Percentiles rank a stretch among this genome's conserved stretches.
phyloP scores from a whole-genome alignment of 1,140 invertebrate species.

The Leptonema lineaticorne region DNA sequence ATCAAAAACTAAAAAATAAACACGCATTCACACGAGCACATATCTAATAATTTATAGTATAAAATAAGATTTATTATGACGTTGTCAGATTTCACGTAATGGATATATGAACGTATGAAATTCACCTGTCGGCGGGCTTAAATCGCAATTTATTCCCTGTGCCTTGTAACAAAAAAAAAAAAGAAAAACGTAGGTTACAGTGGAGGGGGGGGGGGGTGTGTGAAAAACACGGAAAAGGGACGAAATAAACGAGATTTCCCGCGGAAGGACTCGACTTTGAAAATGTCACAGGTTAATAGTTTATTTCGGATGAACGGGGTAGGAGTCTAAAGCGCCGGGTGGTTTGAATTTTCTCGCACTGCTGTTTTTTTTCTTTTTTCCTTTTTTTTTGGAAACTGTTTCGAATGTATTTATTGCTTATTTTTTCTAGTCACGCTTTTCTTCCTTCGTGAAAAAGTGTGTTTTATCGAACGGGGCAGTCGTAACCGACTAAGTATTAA shows the following conservation, averaged over 20 bases:
- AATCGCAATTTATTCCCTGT: not conserved
- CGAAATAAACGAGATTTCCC: conserved; percentile 16
- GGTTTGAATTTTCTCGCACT: too few relatives aligned
- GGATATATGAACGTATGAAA: not conserved
- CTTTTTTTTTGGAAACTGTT: conserved; percentile 6
- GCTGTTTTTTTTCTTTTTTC: too few relatives aligned
- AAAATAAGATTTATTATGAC: not conserved
- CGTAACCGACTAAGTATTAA: conserved; percentile 1
- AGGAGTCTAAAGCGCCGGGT: too few relatives aligned
- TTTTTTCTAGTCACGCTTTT: conserved; percentile 26
- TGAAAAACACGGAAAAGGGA: not conserved
- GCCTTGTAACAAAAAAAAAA: not conserved
- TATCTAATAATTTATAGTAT: too few relatives aligned
- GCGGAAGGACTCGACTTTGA: conserved; percentile 14
- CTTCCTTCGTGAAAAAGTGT: conserved; percentile 18
- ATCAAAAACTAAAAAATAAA: not conserved
- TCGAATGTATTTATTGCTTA: conserved; percentile 25
- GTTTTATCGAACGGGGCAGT: conserved; percentile 2
- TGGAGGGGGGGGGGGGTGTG: too few relatives aligned
- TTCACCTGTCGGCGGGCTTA: not conserved
- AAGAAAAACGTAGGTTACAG: too few relatives aligned
- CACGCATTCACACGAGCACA: not conserved
- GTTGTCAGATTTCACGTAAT: not conserved
- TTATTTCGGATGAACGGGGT: not conserved
- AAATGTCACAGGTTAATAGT: conserved; percentile 27